phyloP scores from a whole-genome alignment of 1,140 invertebrate species.

The Camponotus floridanus region DNA sequence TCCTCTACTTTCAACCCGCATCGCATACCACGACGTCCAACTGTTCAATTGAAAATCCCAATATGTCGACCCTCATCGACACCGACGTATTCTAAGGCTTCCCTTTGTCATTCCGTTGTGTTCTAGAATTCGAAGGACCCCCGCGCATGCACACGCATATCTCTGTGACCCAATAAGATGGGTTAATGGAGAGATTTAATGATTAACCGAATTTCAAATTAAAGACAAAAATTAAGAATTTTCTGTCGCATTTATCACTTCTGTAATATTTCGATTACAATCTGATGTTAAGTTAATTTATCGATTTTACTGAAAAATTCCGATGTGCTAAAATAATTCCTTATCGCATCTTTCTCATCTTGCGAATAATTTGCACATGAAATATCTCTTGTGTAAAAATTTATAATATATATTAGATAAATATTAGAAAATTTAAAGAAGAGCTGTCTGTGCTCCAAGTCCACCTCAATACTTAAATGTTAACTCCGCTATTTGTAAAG shows the following conservation, averaged over 20 bases:
- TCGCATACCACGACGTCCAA: slow-evolving; percentile 69
- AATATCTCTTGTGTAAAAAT: background rate
- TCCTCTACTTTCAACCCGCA: slow-evolving; percentile 66
- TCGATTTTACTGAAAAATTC: background rate
- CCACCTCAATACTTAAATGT: background rate
- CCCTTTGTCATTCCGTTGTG: slow-evolving; percentile 50
- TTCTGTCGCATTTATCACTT: slow-evolving; percentile 7
- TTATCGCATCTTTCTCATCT: background rate
- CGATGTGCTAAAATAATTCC: too few relatives aligned
- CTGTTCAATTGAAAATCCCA: slow-evolving; percentile 76
- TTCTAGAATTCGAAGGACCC: slow-evolving; percentile 71
- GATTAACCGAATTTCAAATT: background rate
- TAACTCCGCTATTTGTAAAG: background rate
- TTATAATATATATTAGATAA: background rate
- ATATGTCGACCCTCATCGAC: slow-evolving; percentile 68
- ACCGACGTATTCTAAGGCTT: slow-evolving; percentile 66
- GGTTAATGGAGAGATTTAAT: slow-evolving; percentile 4
- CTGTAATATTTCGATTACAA: background rate
- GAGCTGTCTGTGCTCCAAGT: too few relatives aligned
- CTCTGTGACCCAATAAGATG: slow-evolving; percentile 50
- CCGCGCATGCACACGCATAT: slow-evolving; percentile 50
- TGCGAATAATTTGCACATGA: background rate
- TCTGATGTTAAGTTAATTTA: background rate
- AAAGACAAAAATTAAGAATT: background rate
- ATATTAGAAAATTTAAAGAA: background rate